phyloP scores from a whole-genome alignment of 2,797 vertebrate genomes.

The Microctenopoma steveboyesi region DNA sequence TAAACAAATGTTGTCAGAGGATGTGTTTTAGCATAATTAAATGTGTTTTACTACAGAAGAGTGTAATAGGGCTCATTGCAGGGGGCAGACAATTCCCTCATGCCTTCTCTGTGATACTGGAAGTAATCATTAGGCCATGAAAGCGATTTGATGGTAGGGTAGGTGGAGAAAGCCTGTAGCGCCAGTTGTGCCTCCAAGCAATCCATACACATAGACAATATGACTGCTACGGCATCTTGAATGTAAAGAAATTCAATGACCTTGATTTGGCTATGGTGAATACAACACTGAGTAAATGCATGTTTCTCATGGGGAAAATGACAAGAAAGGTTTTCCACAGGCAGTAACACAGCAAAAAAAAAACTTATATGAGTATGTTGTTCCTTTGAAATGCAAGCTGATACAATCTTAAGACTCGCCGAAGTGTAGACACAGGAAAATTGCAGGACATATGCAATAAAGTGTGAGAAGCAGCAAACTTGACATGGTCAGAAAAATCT shows the following conservation, averaged over 20 bases:
- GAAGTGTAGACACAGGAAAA: slow-evolving; percentile 30
- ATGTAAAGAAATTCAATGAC: slow-evolving; percentile 33
- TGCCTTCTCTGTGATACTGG: slow-evolving; percentile 19
- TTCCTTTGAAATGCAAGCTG: slow-evolving; percentile 34
- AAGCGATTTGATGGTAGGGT: slow-evolving; percentile 32
- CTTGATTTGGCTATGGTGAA: slow-evolving; percentile 3
- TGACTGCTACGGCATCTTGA: slow-evolving; percentile 10
- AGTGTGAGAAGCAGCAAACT: slow-evolving; percentile 14
- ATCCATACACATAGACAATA: slow-evolving; percentile 4
- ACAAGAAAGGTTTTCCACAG: slow-evolving; percentile 1
- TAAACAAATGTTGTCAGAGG: slow-evolving; percentile 28
- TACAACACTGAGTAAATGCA: slow-evolving; percentile 2
- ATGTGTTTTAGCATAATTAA: slow-evolving; percentile 40
- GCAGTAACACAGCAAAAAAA: background rate
- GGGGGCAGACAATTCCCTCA: slow-evolving; percentile 7
- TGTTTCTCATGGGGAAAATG: slow-evolving; percentile 6
- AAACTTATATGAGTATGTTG: slow-evolving; percentile 6
- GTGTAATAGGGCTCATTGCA: slow-evolving; percentile 10
- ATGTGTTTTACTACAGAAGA: slow-evolving; percentile 29
- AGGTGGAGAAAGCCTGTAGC: slow-evolving; percentile 18
- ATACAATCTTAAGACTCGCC: slow-evolving; percentile 42
- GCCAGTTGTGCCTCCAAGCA: slow-evolving; percentile 19
- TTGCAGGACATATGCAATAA: slow-evolving; percentile 51
- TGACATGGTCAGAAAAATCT: slow-evolving; percentile 35
- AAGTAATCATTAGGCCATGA: slow-evolving; percentile 37